phyloP scores from a whole-genome alignment of 2,888 invertebrate genomes.

The Ferdinandea cuprea region DNA sequence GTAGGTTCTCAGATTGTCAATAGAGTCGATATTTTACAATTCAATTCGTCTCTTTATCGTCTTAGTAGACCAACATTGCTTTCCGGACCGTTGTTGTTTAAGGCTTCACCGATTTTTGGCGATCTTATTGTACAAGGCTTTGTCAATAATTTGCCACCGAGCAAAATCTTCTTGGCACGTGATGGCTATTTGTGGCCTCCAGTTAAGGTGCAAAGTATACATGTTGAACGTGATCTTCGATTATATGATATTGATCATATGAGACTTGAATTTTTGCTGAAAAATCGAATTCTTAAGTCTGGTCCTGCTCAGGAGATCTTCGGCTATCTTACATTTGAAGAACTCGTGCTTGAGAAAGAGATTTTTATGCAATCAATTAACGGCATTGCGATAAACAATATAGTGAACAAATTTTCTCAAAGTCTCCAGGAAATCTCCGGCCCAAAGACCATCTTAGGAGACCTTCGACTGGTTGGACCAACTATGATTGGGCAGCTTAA shows the following conservation, averaged over 20 bases:
- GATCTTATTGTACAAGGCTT: conserved; percentile 75
- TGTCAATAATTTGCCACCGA: conserved; percentile 76
- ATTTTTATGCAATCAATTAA: conserved; percentile 78
- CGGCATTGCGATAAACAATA: conserved; percentile 77
- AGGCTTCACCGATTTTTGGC: conserved; percentile 71
- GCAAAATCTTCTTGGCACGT: conserved; percentile 73
- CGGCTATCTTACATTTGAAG: conserved; percentile 79
- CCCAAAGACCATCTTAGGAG: conserved; percentile 76
- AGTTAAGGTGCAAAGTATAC: conserved; percentile 70
- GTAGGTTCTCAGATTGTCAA: conserved; percentile 62
- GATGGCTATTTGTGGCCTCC: conserved; percentile 75
- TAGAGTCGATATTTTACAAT: conserved; percentile 76
- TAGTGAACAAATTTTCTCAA: conserved; percentile 76
- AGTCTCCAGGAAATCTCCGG: conserved; percentile 78
- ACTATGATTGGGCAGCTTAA: conserved; percentile 78
- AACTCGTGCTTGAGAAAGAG: conserved; percentile 77
- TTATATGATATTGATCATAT: conserved; percentile 78
- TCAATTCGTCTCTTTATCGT: conserved; percentile 80
- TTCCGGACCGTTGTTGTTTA: conserved; percentile 76
- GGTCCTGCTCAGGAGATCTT: conserved; percentile 78
- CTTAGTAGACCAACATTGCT: conserved; percentile 76
- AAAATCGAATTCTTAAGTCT: conserved; percentile 78
- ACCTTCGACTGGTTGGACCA: conserved; percentile 78
- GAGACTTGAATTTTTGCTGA: conserved; percentile 78
- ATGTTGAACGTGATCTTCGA: conserved; percentile 74